Conservation (phyloP, 2,888 invertebrate species). For the Marasmarcha lunaedactyla region DNA sequence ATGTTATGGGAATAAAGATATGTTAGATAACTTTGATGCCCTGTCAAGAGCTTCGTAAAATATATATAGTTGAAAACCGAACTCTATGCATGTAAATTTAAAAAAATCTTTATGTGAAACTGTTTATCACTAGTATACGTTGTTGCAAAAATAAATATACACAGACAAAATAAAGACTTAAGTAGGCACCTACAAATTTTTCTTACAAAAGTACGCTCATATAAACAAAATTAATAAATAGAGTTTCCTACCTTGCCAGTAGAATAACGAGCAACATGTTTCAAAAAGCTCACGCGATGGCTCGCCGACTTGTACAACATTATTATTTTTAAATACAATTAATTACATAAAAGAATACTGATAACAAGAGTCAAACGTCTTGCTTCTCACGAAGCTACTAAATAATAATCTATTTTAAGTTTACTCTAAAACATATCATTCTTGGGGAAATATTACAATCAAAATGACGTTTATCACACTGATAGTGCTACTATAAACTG, state of each 20-base stretch:
- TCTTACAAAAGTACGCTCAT: too few relatives aligned
- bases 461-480: neutral
- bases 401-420: neutral
- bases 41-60: too few relatives aligned
- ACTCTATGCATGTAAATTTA: too few relatives aligned
- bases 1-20: too few relatives aligned
- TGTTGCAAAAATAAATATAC: too few relatives aligned
- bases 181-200: too few relatives aligned
- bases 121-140: too few relatives aligned
- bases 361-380: conserved; percentile 24
- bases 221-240: conserved; percentile 18
- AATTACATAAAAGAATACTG: conserved; percentile 19
- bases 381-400: conserved; percentile 27
- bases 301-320: conserved; percentile 47
- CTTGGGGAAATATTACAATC: neutral
- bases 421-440: neutral
- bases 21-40: too few relatives aligned
- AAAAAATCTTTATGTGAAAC: too few relatives aligned
- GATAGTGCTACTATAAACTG: neutral
- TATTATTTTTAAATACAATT: conserved; percentile 17
- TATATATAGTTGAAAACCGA: too few relatives aligned
- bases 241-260: conserved; percentile 15
- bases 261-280: conserved; percentile 40
- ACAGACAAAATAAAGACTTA: too few relatives aligned
- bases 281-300: conserved; percentile 34